Percentiles rank a stretch among this genome's conserved stretches.
Conservation (phyloP, 64 coral and sea anemone genomes). For the Pocillopora verrucosa region DNA sequence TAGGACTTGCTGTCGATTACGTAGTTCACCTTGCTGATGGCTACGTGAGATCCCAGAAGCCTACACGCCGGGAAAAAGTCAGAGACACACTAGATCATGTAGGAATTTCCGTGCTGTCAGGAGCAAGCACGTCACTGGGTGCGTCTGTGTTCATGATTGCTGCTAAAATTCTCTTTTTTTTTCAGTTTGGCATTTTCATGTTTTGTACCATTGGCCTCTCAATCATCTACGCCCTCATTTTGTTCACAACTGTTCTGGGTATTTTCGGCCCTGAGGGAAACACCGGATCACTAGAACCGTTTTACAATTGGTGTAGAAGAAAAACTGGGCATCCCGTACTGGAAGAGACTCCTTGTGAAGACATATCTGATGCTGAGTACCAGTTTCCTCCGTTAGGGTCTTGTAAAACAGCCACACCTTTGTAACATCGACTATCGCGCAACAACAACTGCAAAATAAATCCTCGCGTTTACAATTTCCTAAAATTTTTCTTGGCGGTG, state of each 20-base stretch:
- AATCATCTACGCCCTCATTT: conserved; percentile 81
- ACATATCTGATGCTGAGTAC: not conserved
- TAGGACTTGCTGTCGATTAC: conserved; percentile 95
- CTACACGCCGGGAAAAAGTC: conserved; percentile 72
- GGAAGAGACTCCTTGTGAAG: conserved; percentile 19
- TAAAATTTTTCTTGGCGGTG: too few species aligned
- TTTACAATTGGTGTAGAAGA: conserved; percentile 4
- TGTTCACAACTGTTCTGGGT: conserved; percentile 88
- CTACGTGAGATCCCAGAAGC: conserved; percentile 70
- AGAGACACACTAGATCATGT: conserved; percentile 73
- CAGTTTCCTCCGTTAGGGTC: not conserved
- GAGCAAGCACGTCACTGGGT: conserved; percentile 83
- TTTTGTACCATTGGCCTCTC: conserved; percentile 96
- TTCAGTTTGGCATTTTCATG: conserved; percentile 97
- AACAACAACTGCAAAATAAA: not conserved
- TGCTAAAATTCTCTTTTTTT: conserved; percentile 95
- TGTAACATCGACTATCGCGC: not conserved
- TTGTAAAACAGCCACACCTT: conserved; percentile 1
- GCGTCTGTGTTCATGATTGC: conserved; percentile 96
- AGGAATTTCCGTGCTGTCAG: conserved; percentile 92
- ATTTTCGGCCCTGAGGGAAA: conserved; percentile 85
- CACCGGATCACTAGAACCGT: conserved; percentile 64
- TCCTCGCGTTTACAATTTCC: too few species aligned
- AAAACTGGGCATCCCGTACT: not conserved
- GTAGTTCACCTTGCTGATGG: conserved; percentile 95